A percentile compares a stretch with the other conserved stretches of the same genome.
phyloP scores from a whole-genome alignment of 1,140 invertebrate species.

The Cherax destructor region DNA sequence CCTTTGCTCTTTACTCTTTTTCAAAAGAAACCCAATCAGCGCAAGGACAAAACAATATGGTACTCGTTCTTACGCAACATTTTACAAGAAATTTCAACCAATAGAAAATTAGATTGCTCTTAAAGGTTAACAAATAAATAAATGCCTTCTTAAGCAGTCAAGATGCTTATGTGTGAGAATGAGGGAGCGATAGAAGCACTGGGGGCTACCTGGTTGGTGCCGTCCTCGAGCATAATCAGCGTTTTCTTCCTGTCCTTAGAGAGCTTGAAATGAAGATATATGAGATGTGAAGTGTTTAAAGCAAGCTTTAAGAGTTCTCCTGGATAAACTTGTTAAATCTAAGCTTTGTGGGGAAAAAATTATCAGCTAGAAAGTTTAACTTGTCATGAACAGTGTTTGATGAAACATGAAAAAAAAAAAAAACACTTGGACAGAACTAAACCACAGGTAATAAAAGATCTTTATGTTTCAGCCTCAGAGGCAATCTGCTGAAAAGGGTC shows the following conservation, averaged over 20 bases:
- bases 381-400: too few relatives aligned
- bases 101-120: not conserved
- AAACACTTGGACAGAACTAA: too few relatives aligned
- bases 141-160: not conserved
- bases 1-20: not conserved
- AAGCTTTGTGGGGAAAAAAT: not conserved
- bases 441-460: too few relatives aligned
- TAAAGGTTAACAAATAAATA: not conserved
- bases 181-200: not conserved
- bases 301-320: not conserved
- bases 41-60: not conserved
- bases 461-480: too few relatives aligned
- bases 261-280: slow-evolving; percentile 63
- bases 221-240: slow-evolving; percentile 65
- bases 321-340: not conserved
- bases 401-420: too few relatives aligned
- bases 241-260: slow-evolving; percentile 69
- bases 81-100: not conserved
- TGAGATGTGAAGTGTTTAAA: slow-evolving; percentile 14
- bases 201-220: slow-evolving; percentile 66
- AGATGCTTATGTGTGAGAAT: not conserved
- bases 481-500: too few relatives aligned
- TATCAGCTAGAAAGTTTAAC: too few relatives aligned
- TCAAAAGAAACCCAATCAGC: not conserved
- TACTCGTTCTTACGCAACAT: not conserved